Conservation (phyloP, 2,113 vertebrate genomes). For the Carassius gibelio region DNA sequence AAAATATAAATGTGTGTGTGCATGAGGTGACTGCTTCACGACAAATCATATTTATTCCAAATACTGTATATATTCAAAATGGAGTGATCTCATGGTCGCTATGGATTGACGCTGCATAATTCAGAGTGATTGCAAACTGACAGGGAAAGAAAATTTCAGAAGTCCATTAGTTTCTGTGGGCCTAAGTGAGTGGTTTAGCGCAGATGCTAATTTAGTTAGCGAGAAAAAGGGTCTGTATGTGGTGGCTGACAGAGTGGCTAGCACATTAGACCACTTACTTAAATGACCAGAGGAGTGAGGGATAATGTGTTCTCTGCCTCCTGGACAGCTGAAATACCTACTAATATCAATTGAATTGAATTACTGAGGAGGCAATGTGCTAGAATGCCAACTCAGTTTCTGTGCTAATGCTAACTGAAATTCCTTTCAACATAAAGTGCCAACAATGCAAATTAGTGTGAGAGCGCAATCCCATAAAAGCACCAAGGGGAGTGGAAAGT, state of each 20-base stretch:
- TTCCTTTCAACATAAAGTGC: background rate
- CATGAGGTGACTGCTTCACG: background rate
- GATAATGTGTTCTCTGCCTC: constrained; percentile 22
- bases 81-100: background rate
- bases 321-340: background rate
- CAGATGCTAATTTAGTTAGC: constrained; percentile 36
- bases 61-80: background rate
- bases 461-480: no score
- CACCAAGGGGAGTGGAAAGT: no score
- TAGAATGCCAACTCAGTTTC: background rate
- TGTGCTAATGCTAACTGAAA: constrained; percentile 4
- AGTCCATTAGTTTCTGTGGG: constrained; percentile 32
- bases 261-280: constrained; percentile 42
- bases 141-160: background rate
- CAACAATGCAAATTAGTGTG: background rate
- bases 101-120: constrained; percentile 10
- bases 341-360: constrained; percentile 21
- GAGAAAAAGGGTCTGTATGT: constrained; percentile 19
- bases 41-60: background rate
- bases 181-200: constrained; percentile 1
- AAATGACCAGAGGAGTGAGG: constrained; percentile 26
- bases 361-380: background rate
- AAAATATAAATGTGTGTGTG: background rate
- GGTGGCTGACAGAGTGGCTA: constrained; percentile 2
- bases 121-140: background rate